Evolutionary conservation across 2,797 vertebrate genomes (phyloP), one percentile per base, ranked within the genome.

Genomic region (Gymnodraco acuticeps): DNA sequence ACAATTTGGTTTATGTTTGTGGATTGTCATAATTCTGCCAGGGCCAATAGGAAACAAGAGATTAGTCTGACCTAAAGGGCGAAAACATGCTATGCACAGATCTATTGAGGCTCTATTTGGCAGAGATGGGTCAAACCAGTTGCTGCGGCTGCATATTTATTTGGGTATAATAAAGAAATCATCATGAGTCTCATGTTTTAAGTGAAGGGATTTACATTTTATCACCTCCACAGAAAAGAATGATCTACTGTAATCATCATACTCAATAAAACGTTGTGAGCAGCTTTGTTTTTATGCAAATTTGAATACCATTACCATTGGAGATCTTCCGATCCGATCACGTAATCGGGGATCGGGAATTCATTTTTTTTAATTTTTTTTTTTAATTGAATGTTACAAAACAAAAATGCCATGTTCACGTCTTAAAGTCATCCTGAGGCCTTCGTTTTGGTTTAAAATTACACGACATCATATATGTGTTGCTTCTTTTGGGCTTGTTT

Each of bases 61-160:
- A 77, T 50, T 31, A 43, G 23, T 46, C 20, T 51, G 50, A 64
- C n/a, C 53, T 15, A 38, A 68, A 65, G 46, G 63, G 10, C 43
- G 17, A 56, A n/a, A 42, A 48, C 51, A 59, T 59, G 41, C 3
- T 10, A 16, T 42, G 7, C 20, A 45, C 13, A 12, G 50, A 47
- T 66, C 14, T 19, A 11, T 17, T 38, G 43, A 50, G 27, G 41
- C 47, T 73, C n/a, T 50, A 2, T 52, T 58, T 43, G 53, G 31
- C 23, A 43, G 27, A 73, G 59, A 58, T 41, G n/a, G 13, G 48
- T 74, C 13, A 4, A 16, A 61, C 12, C 27, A 62, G 17, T 61
- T 45, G 23, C 8, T 45, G 31, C 20, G 23, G 31, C 33, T 50
- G 11, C 4, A 23, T 80, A 65, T 58, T 53, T 12, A 65, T 64